A percentile compares a stretch with the other conserved stretches of the same genome.
Evolutionary conservation across 2,113 vertebrate genomes (phyloP).

Genomic region (Chaenogobius annularis): DNA sequence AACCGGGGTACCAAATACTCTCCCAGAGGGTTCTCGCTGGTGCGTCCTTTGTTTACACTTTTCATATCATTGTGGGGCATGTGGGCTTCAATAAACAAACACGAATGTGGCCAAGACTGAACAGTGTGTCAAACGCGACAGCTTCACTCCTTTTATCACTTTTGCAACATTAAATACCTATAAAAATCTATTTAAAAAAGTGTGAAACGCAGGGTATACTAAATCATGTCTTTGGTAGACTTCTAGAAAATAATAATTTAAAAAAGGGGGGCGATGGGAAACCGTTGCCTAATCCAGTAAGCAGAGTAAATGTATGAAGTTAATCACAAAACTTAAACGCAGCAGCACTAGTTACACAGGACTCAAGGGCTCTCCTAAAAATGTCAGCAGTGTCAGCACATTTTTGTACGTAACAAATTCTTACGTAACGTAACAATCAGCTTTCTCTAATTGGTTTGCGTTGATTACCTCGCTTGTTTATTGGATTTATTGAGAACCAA

Average conservation of each 20-base stretch:
- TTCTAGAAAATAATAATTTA: too few relatives aligned
- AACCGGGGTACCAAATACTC: constrained; percentile 77
- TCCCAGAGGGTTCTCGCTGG: constrained; percentile 63
- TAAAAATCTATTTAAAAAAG: too few relatives aligned
- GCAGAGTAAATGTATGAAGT: constrained; percentile 2
- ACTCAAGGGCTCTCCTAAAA: constrained; percentile 15
- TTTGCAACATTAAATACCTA: not conserved
- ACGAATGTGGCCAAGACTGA: constrained; percentile 2
- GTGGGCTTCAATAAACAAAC: constrained; percentile 37
- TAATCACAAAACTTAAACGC: constrained; percentile 2
- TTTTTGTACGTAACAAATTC: constrained; percentile 20
- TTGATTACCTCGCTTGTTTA: constrained; percentile 41
- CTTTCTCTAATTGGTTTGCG: constrained; percentile 28
- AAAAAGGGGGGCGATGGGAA: too few relatives aligned
- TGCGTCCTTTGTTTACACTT: constrained; percentile 74
- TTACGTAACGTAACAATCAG: constrained; percentile 29
- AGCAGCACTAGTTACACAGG: constrained; percentile 36
- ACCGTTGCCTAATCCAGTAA: too few relatives aligned
- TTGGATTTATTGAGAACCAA: constrained; percentile 62
- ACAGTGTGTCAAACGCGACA: constrained; percentile 16
- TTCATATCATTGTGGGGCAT: constrained; percentile 45
- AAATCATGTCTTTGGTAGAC: too few relatives aligned
- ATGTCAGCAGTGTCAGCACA: not conserved
- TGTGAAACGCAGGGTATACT: too few relatives aligned
- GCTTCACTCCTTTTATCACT: not conserved